Conservation (phyloP, 2,113 vertebrate species). For the Patagioenas fasciata region DNA sequence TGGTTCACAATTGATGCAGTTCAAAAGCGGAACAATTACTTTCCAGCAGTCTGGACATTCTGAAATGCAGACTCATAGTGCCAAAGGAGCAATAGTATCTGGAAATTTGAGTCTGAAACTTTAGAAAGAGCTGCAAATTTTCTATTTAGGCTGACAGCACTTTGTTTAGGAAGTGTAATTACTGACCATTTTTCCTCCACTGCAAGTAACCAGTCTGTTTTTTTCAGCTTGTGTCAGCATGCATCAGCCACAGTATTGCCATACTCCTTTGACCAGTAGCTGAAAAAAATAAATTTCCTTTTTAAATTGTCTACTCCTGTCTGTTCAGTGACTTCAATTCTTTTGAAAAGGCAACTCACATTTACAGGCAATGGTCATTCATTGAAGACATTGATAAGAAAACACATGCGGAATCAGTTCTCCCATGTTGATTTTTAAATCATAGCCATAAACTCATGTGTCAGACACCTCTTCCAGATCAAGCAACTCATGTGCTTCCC, state of each 20-base stretch:
- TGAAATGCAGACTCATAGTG: neutral
- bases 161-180: neutral
- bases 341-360: neutral
- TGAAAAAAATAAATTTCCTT: neutral
- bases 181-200: neutral
- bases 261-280: neutral
- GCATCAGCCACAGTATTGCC: neutral
- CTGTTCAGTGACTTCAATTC: neutral
- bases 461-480: neutral
- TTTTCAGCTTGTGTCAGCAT: neutral
- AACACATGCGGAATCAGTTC: neutral
- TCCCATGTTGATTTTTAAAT: neutral
- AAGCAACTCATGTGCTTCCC: neutral
- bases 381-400: neutral
- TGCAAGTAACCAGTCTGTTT: neutral
- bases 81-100: accelerated
- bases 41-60: neutral
- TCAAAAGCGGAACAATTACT: neutral
- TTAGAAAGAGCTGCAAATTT: neutral
- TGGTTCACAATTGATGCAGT: neutral
- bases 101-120: neutral
- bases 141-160: neutral
- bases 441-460: neutral
- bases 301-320: neutral
- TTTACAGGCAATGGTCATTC: neutral